Evolutionary conservation across 2,113 vertebrate genomes (phyloP), one percentile per base, ranked within the genome.

Genomic region (Microcebus murinus): DNA sequence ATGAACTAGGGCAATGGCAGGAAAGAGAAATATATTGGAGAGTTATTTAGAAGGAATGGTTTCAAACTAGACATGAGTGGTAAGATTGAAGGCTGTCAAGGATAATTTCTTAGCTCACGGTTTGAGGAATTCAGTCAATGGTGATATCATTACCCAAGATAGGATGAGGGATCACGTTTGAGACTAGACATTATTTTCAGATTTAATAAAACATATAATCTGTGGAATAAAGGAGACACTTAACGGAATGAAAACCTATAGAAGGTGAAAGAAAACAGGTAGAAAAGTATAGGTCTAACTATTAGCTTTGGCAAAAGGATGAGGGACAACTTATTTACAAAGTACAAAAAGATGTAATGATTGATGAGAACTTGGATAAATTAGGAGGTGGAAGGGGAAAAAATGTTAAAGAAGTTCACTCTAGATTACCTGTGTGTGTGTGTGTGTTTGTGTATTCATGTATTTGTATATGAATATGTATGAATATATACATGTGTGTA

Each of bases 51-150:
- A 76, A 70, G 20, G 12, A 55, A 80, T 48, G 74, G 18, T 34
- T 14, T 94, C 29, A 71, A 77, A 25, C 52, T 76, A 29, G 42
- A 87, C 52, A 27, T 82, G 67, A 86, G 42, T 79, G 68, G 55
- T 89, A 15, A 95, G 92, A 91, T 2, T 94, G 67, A 92, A 91
- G 39, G 20, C 27, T 95, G 61, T 93, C 96, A 95, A 68, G 31
- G 50, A 42, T 86, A 82, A 91, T 91, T 94, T 94, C 68, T 82
- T 92, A 84, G 68, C 63, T 90, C 20, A 63, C 42, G 27, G 4
- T 94, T 93, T 95, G 82, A 97, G n/a, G 91, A 89, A 93, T 97
- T 89, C 45, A 29, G 57, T 86, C 73, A 88, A 59, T 89, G 68
- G 73, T 90, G 91, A 95, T 57, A 83, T 89, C 61, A 84, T 96